phyloP scores from a whole-genome alignment of 1,140 invertebrate species.

The Muscidifurax raptorellus region DNA sequence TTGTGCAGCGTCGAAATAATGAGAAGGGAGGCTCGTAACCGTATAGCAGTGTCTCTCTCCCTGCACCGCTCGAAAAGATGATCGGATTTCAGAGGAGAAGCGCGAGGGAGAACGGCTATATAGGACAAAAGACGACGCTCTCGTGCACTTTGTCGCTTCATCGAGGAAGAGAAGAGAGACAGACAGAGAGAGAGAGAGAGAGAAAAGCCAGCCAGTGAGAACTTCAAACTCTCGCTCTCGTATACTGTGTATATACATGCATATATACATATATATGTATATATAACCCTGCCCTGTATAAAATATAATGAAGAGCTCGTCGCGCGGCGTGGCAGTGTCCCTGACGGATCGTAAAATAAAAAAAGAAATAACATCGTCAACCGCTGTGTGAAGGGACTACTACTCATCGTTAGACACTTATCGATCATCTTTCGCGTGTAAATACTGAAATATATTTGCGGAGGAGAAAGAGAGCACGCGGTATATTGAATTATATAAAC shows the following conservation, averaged over 20 bases:
- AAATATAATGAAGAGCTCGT: conserved; percentile 8
- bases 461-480: neutral
- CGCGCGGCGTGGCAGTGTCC: neutral
- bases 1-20: neutral
- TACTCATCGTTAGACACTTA: conserved; percentile 20
- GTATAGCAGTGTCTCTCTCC: neutral
- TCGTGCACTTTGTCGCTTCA: neutral
- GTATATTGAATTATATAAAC: neutral
- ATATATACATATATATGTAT: neutral
- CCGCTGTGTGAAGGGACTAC: neutral
- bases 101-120: neutral
- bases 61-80: neutral
- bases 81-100: conserved; percentile 3
- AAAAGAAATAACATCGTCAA: neutral
- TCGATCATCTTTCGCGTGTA: conserved; percentile 25
- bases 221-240: neutral
- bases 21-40: neutral
- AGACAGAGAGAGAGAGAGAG: neutral
- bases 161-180: neutral
- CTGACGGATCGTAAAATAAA: neutral
- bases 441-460: conserved; percentile 5
- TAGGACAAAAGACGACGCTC: neutral
- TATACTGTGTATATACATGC: neutral
- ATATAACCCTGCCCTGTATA: conserved; percentile 12
- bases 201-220: neutral